Conservation (phyloP, 2,888 invertebrate species). For the Drosophila cognata region DNA sequence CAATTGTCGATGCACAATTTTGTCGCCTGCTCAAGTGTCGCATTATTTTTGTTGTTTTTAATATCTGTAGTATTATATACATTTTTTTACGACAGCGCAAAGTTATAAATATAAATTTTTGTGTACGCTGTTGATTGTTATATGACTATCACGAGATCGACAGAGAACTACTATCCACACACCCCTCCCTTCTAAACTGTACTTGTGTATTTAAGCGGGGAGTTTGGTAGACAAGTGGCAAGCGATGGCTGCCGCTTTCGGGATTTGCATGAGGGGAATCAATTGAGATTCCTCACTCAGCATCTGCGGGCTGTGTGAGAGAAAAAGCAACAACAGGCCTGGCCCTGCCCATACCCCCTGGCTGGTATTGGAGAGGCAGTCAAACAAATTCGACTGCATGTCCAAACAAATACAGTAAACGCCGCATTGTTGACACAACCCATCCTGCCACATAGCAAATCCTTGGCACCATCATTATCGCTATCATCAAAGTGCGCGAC, state of each 20-base stretch:
- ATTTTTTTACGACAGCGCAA: constrained; percentile 57
- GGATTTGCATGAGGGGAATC: constrained; percentile 54
- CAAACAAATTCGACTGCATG: constrained; percentile 52
- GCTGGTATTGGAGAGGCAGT: constrained; percentile 32
- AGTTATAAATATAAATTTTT: constrained; percentile 66
- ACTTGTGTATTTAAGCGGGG: constrained; percentile 15
- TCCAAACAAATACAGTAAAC: constrained; percentile 51
- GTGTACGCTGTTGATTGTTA: constrained; percentile 69
- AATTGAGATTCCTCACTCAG: constrained; percentile 51
- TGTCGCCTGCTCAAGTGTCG: constrained; percentile 48
- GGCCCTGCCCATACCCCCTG: not conserved
- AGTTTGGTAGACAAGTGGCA: constrained; percentile 55
- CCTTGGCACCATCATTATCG: constrained; percentile 46
- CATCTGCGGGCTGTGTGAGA: constrained; percentile 37
- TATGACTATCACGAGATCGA: constrained; percentile 36
- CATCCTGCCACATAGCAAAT: constrained; percentile 46
- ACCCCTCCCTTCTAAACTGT: not conserved
- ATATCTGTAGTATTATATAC: constrained; percentile 29
- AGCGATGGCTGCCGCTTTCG: constrained; percentile 39
- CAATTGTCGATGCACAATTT: constrained; percentile 54
- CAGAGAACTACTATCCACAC: not conserved
- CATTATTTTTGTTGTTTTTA: constrained; percentile 32
- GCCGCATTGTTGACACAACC: constrained; percentile 33
- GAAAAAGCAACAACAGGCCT: constrained; percentile 12
- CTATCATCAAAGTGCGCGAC: constrained; percentile 60